Base-by-base conservation (phyloP, 2,888 invertebrate genomes). In the Antheraea yamamai region DNA sequence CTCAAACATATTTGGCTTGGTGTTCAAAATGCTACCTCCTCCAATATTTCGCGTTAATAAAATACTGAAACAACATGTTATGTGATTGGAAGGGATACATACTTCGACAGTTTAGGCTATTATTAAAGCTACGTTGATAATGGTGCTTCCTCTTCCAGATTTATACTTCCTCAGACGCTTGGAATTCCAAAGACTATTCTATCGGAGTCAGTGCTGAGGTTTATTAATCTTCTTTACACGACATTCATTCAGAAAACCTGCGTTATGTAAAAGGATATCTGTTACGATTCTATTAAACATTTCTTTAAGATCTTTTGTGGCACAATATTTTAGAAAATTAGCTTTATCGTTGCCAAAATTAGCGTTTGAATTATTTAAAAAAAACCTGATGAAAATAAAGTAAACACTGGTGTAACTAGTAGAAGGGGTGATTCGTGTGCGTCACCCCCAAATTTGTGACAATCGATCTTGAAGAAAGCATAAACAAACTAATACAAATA, bases 301-400 rank as follows among this genome's bases (percentile, higher is more conserved):
- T 0, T 73, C 76, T 85, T 93, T 91, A 71, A 95, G 80, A 78
- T 96, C 91, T 16, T 77, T 91, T 0, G 92, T 92, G n/a, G 96
- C 95, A 74, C 96, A 95, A 76, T 94, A 93, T 78, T 91, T 91
- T 23, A 95, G 82, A 80, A 95, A 96, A 6, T 90, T 82, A 0
- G 91, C 93, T 78, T 89, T 94, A 26, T 90, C 88, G 1, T 75
- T 73, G 0, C 95, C 96, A 75, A 93, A 90, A 79, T 93, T 92
- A 3, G 88, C 80, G 51, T 39, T 39, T 39, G 6, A 7, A 4
- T 39, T 2, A 39, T 39, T 39, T 39, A 39, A 4, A 39, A 39
- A 39, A 39, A 39, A 39, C 7, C 35, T 39, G 35, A 4, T 39
- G 35, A 39, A 12, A 47, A 47, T 12, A 10, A 12, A 47, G 47